Evolutionary conservation across 2,113 vertebrate genomes (phyloP), one percentile per base, ranked within the genome.

Genomic region (Thryonomys swinderianus): DNA sequence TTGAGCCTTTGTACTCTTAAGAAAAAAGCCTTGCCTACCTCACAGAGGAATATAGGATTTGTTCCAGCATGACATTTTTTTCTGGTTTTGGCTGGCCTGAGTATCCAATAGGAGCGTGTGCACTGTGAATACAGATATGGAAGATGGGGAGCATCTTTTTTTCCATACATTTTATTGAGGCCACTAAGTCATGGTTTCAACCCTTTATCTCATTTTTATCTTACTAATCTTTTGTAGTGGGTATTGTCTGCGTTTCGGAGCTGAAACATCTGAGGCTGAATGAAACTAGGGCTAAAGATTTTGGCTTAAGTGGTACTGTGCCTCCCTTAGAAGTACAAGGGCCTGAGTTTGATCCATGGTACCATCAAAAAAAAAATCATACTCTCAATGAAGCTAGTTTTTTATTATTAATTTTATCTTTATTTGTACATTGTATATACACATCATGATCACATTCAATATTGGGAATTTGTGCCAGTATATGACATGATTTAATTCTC

Each of bases 221-320:
- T 76, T 94, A 78, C 87, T 81, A 85, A 67, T 95, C 40, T 92
- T 93, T 85, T 78, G 34, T 90, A 13, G 25, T 45, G 76, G 57
- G 16, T 59, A 45, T 87, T 92, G 71, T 73, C 11, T n/a, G 37
- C 66, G 40, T 51, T 93, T 78, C 89, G 32, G 94, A 88, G n/a
- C 79, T 85, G n/a, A 93, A 94, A 42, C 80, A 82, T 62, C 20
- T 4, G 9, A 92, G 71, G 92, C 40, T 90, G 40, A 88, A 48
- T 57, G 16, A 80, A 86, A 5, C 32, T 51, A 51, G 48, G 48
- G 48, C 48, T 10, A 51, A 10, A 10, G 48, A 51, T 51, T 51
- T n/a, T 51, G 48, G 10, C 48, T 51, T 51, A 51, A 51, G 48
- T 51, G 48, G 48, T 51, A 51, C 48, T 10, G 10, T 10, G 10